Evolutionary conservation across 1,140 invertebrate genomes (phyloP), one percentile per base, ranked within the genome.

Genomic region (Frieseomelitta varia): DNA sequence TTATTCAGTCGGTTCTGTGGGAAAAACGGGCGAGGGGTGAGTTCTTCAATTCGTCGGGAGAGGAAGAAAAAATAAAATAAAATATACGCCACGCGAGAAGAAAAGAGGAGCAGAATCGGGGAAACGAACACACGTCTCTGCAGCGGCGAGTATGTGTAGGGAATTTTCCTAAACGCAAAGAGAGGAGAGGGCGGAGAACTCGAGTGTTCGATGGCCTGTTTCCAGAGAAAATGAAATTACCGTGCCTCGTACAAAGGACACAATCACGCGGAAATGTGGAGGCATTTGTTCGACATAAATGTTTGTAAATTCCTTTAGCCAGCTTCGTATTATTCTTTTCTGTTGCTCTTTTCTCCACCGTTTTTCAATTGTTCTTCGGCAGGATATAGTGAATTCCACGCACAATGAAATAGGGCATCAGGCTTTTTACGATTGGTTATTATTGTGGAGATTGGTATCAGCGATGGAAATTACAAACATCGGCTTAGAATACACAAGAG

Each of bases 1-100:
- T 90, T 73, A 86, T 86, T 79, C 85, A 27, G 69, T 53, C 47
- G 39, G 79, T 89, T 88, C 85, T 92, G 88, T 91, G 90, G 82
- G 91, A 88, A 92, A n/a, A 91, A 87, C 68, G 84, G 81, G 76
- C 24, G 53, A 69, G 77, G 58, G 58, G 47, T 58, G 51, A 55
- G 58, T 76, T 89, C 78, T 85, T 75, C 84, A 89, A 81, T 86
- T 89, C 81, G 80, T 65, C n/a, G 39, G 85, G 30, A 27, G 10
- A 71, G n/a, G n/a, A n/a, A n/a, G n/a, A n/a, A n/a, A n/a, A n/a
- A n/a, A n/a, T n/a, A 65, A 30, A 47, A 39, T 34, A 39, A 69
- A 69, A 39, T 39, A 39, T 39, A n/a, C 11, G n/a, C 11, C 11
- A 15, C 11, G 1, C 1, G 55, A 47, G 2, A 34, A 39, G 27